These are phyloP conservation scores for Tapirus terrestris DNA, from an alignment of 2,113 vertebrate genomes.

Conservation along the genomic window DNA sequence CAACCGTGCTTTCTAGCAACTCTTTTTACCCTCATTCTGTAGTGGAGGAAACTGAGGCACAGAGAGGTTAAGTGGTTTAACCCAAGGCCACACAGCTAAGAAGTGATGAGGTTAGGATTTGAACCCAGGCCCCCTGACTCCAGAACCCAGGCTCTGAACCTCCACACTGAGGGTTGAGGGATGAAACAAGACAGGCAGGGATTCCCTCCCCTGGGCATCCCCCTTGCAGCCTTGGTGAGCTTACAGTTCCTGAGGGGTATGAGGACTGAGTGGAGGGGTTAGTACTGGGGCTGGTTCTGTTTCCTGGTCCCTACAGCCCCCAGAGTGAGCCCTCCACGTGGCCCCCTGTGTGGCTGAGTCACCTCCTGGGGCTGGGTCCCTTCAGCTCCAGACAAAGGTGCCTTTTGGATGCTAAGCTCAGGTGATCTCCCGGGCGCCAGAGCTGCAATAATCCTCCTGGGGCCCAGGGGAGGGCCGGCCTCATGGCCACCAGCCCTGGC, in stretches of 20 bases:
- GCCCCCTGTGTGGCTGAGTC: not conserved
- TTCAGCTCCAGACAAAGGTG: slow-evolving; percentile 58
- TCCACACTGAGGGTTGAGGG: not conserved
- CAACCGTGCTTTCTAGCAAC: not conserved
- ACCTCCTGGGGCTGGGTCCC: not conserved
- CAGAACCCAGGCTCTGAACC: not conserved
- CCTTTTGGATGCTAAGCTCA: slow-evolving; percentile 58
- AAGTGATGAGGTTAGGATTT: not conserved
- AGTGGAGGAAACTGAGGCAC: not conserved
- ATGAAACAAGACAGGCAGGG: not conserved
- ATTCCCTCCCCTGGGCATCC: too few species aligned
- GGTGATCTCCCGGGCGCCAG: slow-evolving; percentile 55
- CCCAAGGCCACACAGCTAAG: not conserved
- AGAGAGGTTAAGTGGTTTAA: not conserved
- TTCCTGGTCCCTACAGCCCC: not conserved
- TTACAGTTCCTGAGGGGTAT: not conserved
- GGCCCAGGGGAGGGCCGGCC: not conserved
- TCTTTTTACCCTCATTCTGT: not conserved
- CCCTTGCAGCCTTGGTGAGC: not conserved
- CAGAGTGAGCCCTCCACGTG: not conserved
- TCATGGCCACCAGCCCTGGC: not conserved
- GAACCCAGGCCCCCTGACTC: not conserved
- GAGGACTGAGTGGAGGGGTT: not conserved
- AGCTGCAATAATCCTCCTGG: slow-evolving; percentile 57
- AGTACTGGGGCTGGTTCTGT: not conserved